A percentile compares a stretch with the other conserved stretches of the same genome.
These are phyloP conservation scores for Drosophila emarginata DNA, from an alignment of 2,888 invertebrate species.

Conservation along the genomic window DNA sequence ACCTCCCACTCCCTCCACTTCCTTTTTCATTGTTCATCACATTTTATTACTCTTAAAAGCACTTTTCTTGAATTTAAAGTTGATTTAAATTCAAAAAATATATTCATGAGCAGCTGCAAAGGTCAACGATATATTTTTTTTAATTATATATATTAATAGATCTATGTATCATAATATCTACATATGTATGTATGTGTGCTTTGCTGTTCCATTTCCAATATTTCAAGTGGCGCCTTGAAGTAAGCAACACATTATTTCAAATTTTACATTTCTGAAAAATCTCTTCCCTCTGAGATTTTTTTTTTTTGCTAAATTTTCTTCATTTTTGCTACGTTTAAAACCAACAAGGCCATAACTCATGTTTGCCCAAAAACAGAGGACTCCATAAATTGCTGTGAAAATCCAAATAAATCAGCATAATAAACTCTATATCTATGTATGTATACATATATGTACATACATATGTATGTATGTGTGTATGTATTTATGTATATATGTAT, in stretches of 20 bases:
- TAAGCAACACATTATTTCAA: constrained; percentile 53
- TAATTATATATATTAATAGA: no score
- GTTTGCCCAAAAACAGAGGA: constrained; percentile 42
- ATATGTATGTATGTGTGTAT: background rate
- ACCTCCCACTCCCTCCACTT: background rate
- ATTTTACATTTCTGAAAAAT: background rate
- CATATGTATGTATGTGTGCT: no score
- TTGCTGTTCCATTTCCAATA: no score
- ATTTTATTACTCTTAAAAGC: no score
- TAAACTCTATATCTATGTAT: constrained; percentile 51
- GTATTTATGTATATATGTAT: no score
- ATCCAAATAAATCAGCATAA: constrained; percentile 76
- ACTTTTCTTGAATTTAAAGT: no score
- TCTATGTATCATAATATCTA: no score
- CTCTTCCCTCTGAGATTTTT: constrained; percentile 47
- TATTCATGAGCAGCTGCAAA: no score
- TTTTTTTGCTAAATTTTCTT: constrained; percentile 19
- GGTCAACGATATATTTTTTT: no score
- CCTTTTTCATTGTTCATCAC: background rate
- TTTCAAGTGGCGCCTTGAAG: constrained; percentile 52
- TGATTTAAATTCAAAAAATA: no score
- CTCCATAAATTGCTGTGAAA: constrained; percentile 72
- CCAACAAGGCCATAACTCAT: constrained; percentile 61
- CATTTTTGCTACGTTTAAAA: constrained; percentile 16
- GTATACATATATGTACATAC: background rate